Base-by-base conservation (phyloP, 2,797 vertebrate species). In the Acanthurus lineatus region DNA sequence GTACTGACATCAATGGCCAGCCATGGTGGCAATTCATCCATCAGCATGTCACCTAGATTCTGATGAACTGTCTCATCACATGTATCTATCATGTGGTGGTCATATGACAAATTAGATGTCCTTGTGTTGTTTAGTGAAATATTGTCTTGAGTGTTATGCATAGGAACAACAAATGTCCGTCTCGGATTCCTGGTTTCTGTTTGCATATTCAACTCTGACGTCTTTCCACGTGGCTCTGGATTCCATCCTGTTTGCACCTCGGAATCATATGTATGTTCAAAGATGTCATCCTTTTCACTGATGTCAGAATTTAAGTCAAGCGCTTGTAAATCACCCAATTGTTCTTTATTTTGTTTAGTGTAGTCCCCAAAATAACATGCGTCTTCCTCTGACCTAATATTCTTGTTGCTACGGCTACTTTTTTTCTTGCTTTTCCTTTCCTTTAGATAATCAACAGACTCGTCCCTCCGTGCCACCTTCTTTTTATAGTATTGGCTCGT, bases 1-100 rank as follows among this genome's bases (percentile, higher is more conserved):
- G 32, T 12, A 53, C 73, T 87, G 49, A 77, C 17, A 4, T 92
- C 82, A 0, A 65, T 2, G 6, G 32, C 58, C 70, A 91, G 66
- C 94, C 93, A 96, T 0, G 92, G 93, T 0, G 92, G 92, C 49
- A 79, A 79, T 58, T 95, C 93, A 3, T 94, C 92, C 22, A 15
- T 69, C 20, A 95, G 81, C 25, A 92, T 69, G 52, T 77, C 62
- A 10, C 47, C 86, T 8, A 79, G 51, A 14, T 73, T 62, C 47
- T 80, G 85, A 38, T 38, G 35, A 16, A 68, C 12, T 0, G 56
- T 28, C 14, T 73, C 72, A 2, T 61, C 51, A 0, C 52, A 2
- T 14, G 20, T 5, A 22, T 69, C 82, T 58, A 0, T 40, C 3
- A 2, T 8, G 40, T 28, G 64, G 53, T n/a, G 3, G n/a, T 9